phyloP scores from a whole-genome alignment of 2,797 vertebrate species.

The Ctenochaetus hawaiiensis region DNA sequence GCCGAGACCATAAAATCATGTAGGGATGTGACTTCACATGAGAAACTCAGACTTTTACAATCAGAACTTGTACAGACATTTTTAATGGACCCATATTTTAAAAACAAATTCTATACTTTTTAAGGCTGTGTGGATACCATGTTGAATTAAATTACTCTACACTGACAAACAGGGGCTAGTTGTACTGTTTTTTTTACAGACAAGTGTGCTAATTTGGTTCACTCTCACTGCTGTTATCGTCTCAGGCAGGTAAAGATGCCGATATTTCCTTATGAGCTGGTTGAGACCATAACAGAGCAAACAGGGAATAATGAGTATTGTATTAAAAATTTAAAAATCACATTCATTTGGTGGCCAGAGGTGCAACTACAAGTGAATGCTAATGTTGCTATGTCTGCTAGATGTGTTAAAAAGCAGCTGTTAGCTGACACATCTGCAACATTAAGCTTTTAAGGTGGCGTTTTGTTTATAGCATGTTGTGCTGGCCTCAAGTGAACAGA shows the following conservation, averaged over 20 bases:
- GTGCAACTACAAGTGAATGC: neutral
- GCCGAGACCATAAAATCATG: neutral
- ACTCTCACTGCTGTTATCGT: neutral
- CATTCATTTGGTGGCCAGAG: neutral
- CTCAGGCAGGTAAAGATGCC: neutral
- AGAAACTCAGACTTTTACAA: neutral
- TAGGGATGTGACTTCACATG: neutral
- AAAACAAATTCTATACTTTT: neutral
- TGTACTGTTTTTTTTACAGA: neutral
- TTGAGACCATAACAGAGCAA: neutral
- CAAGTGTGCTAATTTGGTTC: neutral
- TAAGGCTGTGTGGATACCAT: too few relatives aligned
- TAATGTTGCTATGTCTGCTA: neutral
- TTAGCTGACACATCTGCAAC: neutral
- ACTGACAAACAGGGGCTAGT: neutral
- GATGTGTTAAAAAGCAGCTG: neutral
- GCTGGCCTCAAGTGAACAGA: too few relatives aligned
- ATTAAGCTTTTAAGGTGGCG: neutral
- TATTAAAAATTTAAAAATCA: too few relatives aligned
- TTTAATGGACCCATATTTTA: neutral
- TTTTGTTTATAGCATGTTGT: neutral
- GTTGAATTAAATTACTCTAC: neutral
- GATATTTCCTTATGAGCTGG: neutral
- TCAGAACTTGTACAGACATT: neutral
- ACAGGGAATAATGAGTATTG: neutral